These are phyloP conservation scores for Hirtodrosophila trivittata DNA, from an alignment of 2,888 invertebrate genomes.

Conservation along the genomic window DNA sequence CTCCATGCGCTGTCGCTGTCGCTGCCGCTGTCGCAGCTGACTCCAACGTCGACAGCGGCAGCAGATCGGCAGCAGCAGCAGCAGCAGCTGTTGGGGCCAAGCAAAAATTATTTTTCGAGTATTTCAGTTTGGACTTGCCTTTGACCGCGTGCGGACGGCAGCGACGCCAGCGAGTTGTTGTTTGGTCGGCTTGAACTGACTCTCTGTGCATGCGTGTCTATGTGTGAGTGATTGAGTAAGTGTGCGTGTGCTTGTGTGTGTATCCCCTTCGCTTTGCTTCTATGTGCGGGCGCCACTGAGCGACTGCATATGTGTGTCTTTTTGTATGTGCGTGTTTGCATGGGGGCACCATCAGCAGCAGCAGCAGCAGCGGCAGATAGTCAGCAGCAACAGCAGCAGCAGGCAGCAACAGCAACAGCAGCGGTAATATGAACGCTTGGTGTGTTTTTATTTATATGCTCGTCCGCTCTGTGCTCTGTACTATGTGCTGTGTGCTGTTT, in stretches of 20 bases:
- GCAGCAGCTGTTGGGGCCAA: constrained; percentile 51
- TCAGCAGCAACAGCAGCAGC: constrained; percentile 2
- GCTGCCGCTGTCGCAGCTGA: constrained; percentile 43
- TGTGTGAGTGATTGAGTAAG: constrained; percentile 24
- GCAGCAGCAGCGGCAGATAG: too few species aligned
- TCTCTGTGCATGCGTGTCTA: constrained; percentile 38
- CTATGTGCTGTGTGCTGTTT: constrained; percentile 30
- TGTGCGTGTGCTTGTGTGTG: constrained; percentile 27
- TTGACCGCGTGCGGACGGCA: constrained; percentile 73
- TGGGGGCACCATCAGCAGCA: constrained; percentile 11
- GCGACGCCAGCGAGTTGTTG: constrained; percentile 63
- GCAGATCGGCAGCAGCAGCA: constrained; percentile 29
- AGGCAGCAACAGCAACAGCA: constrained; percentile 16
- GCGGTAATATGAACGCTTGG: constrained; percentile 57
- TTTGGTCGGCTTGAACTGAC: constrained; percentile 54
- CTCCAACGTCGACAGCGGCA: constrained; percentile 20
- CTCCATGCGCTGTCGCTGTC: constrained; percentile 29
- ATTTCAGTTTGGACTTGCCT: constrained; percentile 76
- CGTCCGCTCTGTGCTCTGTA: constrained; percentile 18
- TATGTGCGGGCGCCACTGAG: constrained; percentile 39
- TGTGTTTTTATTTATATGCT: constrained; percentile 74
- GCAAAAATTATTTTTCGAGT: constrained; percentile 54
- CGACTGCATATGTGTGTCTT: constrained; percentile 9
- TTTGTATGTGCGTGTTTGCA: constrained; percentile 16
- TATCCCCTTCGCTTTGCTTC: constrained; percentile 19